Conservation (phyloP, 2,797 vertebrate genomes). For the Mus minutoides region DNA sequence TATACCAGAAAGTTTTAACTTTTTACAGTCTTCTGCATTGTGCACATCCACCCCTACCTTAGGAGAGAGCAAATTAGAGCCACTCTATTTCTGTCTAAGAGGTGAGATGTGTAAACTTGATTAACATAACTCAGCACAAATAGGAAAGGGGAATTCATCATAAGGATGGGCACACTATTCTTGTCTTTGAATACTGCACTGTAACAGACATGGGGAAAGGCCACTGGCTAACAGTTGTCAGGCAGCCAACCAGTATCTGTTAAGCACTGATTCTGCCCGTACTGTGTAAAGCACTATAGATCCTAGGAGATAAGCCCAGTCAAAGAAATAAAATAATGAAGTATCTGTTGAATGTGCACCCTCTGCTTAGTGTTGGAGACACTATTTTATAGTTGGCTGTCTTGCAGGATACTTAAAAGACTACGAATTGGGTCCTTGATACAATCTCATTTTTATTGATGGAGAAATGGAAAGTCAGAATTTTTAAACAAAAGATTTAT, state of each 20-base stretch:
- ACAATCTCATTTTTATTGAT: constrained; percentile 14
- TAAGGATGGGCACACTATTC: background rate
- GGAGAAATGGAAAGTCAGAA: background rate
- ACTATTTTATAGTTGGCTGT: background rate
- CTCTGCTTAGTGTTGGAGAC: background rate
- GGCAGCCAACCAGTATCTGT: constrained; percentile 1
- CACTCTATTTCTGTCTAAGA: constrained; percentile 69
- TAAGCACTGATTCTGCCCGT: background rate
- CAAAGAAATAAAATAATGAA: background rate
- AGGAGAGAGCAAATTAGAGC: constrained; percentile 75
- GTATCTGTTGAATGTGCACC: background rate
- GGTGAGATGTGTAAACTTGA: constrained; percentile 70
- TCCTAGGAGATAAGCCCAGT: constrained; percentile 23
- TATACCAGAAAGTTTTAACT: constrained; percentile 86
- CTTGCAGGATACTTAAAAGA: background rate
- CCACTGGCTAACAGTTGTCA: background rate
- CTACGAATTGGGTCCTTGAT: background rate
- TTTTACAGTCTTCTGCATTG: constrained; percentile 74
- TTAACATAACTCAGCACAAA: constrained; percentile 79
- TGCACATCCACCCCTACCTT: constrained; percentile 37
- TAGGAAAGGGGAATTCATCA: constrained; percentile 69
- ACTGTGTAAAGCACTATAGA: background rate
- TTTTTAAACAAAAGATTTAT: too few species aligned
- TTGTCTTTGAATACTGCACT: constrained; percentile 42
- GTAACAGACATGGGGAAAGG: constrained; percentile 5